Evolutionary conservation across 2,113 vertebrate species (phyloP).

Genomic region (Pituophis catenifer): DNA sequence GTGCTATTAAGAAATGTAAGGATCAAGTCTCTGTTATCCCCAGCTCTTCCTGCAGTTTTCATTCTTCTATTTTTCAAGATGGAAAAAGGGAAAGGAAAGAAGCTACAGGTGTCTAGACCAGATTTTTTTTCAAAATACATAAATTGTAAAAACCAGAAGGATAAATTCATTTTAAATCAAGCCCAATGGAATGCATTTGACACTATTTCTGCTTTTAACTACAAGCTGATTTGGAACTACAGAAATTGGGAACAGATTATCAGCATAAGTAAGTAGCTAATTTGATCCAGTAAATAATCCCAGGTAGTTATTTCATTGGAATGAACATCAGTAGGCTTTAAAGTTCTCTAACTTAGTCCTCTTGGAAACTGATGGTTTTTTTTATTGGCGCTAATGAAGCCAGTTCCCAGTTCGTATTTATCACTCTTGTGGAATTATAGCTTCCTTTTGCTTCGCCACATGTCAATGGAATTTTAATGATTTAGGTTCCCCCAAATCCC

Average conservation of each 20-base stretch:
- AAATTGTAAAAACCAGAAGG: neutral
- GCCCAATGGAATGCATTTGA: neutral
- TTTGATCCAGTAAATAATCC: neutral
- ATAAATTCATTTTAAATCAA: neutral
- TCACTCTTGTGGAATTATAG: neutral
- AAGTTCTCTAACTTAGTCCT: neutral
- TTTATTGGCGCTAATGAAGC: neutral
- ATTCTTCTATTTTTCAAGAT: neutral
- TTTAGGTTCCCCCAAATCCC: neutral
- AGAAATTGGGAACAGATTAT: neutral
- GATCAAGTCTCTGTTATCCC: neutral
- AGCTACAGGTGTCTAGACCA: neutral
- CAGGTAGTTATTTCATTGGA: neutral
- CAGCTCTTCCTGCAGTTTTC: neutral
- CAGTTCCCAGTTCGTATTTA: neutral
- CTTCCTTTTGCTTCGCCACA: neutral
- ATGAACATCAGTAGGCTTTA: neutral
- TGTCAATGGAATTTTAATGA: conserved; percentile 10
- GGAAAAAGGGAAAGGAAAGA: neutral
- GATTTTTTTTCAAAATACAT: neutral
- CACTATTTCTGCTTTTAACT: neutral
- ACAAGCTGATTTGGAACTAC: neutral
- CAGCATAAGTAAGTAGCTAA: neutral
- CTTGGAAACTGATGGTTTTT: neutral
- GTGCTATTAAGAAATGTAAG: neutral